Base-by-base conservation (phyloP, 2,113 vertebrate species). In the Tinamus guttatus region DNA sequence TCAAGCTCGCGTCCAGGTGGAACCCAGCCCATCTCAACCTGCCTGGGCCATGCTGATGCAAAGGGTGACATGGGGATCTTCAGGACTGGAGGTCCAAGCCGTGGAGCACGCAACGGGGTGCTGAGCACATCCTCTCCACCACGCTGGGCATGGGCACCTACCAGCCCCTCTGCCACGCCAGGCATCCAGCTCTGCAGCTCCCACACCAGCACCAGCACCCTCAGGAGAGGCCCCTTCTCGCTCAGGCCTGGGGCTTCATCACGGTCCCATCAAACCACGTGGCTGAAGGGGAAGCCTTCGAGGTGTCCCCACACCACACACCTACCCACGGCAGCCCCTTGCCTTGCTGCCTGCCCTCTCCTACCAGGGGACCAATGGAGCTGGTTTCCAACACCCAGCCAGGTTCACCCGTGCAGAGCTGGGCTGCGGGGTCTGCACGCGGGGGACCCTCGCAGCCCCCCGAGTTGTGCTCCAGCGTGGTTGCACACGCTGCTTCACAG, bases 391-490 rank as follows among this genome's bases (percentile, higher is more conserved):
- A 25, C 41, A 10, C 63, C 43, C 36, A 32, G 11, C 0, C 76
- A 9, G 56, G 74, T 49, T 81, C 40, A 78, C 4, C 9, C 77
- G 43, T 1, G 0, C 5, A 0, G 3, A 36, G 15, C 18, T 54
- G 40, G 20, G 36, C 28, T 80, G 47, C 63, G 13, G 56, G 41
- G 16, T 34, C 6, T 78, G 45, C 40, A 38, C 36, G 81, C 21
- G 40, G 49, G 75, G 27, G 11, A 74, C 13, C n/a, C 25, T 54
- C 30, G 15, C 25, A 41, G 43, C 9, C 54, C 54, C 18, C 30
- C 10, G 17, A 58, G 20, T 5, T 41, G 28, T 17, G 49, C 68
- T 56, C 36, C 43, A 19, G 3, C 3, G 0, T 0, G 5, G 51
- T 8, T 1, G 6, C 11, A 6, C 41, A 2, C 2, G 1, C n/a